Conservation (phyloP, 2,888 invertebrate genomes). For the Epiblema foenella region DNA sequence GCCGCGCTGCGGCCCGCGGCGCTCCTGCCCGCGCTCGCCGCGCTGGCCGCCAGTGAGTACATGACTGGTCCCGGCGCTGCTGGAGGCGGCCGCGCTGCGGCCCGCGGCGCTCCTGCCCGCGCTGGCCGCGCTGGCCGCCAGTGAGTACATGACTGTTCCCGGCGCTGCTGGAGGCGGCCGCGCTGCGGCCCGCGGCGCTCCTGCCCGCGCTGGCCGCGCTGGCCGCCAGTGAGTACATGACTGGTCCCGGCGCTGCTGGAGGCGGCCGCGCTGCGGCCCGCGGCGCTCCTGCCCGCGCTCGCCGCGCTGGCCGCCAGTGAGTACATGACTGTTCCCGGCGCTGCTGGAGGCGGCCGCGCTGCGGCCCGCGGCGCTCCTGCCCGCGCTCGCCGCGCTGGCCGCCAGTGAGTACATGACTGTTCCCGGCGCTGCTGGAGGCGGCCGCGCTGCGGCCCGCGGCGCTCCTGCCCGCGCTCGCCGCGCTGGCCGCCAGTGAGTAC, state of each 20-base stretch:
- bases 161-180: constrained; percentile 50
- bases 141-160: too few species aligned
- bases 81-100: constrained; percentile 43
- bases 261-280: constrained; percentile 47
- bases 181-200: constrained; percentile 53
- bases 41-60: too few species aligned
- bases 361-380: constrained; percentile 55
- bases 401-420: too few species aligned
- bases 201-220: constrained; percentile 58
- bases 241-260: constrained; percentile 56
- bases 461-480: constrained; percentile 57
- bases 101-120: constrained; percentile 59
- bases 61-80: constrained; percentile 59
- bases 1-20: constrained; percentile 51
- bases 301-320: constrained; percentile 57
- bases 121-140: constrained; percentile 56
- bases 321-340: too few species aligned
- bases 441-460: constrained; percentile 51
- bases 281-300: constrained; percentile 58
- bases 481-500: too few species aligned
- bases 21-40: constrained; percentile 57
- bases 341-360: constrained; percentile 46
- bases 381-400: constrained; percentile 58
- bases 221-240: too few species aligned
- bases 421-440: constrained; percentile 53